phyloP scores from a whole-genome alignment of 2,797 vertebrate genomes.

The Chelmon rostratus region DNA sequence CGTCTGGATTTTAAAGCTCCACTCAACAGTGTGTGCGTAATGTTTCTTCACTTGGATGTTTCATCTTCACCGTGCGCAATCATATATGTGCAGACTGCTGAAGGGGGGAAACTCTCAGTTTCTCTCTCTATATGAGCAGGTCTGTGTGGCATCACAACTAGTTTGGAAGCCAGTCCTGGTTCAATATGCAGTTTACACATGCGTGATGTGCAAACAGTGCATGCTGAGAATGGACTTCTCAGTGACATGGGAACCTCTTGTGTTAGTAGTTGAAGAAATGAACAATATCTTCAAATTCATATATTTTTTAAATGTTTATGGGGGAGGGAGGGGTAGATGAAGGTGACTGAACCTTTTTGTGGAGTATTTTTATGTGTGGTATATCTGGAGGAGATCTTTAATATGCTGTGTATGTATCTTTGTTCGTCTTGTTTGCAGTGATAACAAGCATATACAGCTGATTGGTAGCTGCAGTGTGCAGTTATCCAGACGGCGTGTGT shows the following conservation, averaged over 20 bases:
- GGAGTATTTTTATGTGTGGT: background rate
- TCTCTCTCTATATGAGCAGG: background rate
- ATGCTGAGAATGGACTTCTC: too few relatives aligned
- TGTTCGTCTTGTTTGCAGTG: background rate
- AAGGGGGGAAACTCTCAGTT: background rate
- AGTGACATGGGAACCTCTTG: background rate
- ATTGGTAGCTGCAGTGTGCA: background rate
- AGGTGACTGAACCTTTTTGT: background rate
- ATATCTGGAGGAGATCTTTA: background rate
- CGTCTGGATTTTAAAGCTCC: background rate
- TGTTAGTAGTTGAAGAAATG: background rate
- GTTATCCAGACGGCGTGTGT: background rate
- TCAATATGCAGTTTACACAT: too few relatives aligned
- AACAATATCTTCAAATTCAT: background rate
- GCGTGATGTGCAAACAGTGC: too few relatives aligned
- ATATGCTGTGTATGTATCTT: background rate
- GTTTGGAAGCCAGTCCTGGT: too few relatives aligned
- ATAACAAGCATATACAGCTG: background rate
- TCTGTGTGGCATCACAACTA: slow-evolving; percentile 5
- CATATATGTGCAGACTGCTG: background rate
- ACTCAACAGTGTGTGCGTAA: too few relatives aligned
- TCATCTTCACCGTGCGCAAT: background rate
- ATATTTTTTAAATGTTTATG: background rate
- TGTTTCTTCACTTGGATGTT: background rate
- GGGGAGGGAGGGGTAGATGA: too few relatives aligned